Evolutionary conservation across 2,888 invertebrate genomes (phyloP), one percentile per base, ranked within the genome.

Genomic region (Bembecia ichneumoniformis): DNA sequence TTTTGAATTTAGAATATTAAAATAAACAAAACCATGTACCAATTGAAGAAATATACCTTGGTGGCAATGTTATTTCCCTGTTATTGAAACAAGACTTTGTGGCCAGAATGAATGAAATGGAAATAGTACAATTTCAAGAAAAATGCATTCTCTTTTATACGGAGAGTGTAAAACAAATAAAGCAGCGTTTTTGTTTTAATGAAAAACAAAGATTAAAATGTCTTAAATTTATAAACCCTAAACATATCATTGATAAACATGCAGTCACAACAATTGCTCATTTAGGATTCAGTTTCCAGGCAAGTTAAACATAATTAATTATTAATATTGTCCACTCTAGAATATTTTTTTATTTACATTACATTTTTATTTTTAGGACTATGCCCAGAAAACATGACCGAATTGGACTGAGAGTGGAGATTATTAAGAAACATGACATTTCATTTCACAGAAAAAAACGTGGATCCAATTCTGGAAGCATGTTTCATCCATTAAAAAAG

Each of bases 401-500:
- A 57, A 52, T 51, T 55, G 50, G 55, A 55, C 50, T 46, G 51
- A 17, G 52, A 52, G 50, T 51, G 54, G 51, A 55, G 54, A 52
- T 36, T 44, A 34, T 48, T 52, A 45, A 48, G 52, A 50, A 54
- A 54, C 44, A 55, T 49, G 17, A 50, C 51, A 50, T 49, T 55
- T 52, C 49, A n/a, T n/a, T n/a, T n/a, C n/a, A n/a, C n/a, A n/a
- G 43, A 49, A 49, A 43, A 47, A 47, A 49, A 47, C 49, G 48
- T 48, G 51, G 53, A 48, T 49, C 50, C 47, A 53, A 35, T 53
- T 53, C 51, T 51, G 51, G 53, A 45, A 51, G 44, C 46, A 51
- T 43, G 46, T 51, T 49, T 51, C 46, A 43, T 49, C 49, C 47
- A 48, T 49, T 48, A 53, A 16, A 51, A 43, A 43, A 20, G 28